phyloP scores from a whole-genome alignment of 92 coral and sea anemone species.

The Nematostella vectensis region DNA sequence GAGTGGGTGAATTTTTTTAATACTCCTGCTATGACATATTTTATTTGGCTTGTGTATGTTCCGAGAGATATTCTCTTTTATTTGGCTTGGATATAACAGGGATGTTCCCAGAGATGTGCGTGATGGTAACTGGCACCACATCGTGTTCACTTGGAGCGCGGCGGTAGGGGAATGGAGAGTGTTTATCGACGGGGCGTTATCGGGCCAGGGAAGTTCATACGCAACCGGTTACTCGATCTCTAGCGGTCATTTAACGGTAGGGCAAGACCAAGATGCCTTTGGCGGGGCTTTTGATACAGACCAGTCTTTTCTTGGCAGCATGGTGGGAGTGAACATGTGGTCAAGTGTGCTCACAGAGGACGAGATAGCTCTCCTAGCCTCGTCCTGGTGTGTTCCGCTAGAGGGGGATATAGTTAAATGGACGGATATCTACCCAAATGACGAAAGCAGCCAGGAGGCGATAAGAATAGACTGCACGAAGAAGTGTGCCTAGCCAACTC shows the following conservation, averaged over 20 bases:
- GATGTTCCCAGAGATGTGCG: too few relatives aligned
- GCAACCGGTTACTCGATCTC: not conserved
- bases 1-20: too few relatives aligned
- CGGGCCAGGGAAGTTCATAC: not conserved
- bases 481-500: too few relatives aligned
- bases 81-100: too few relatives aligned
- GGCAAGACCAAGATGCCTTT: constrained; percentile 22
- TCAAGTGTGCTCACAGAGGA: not conserved
- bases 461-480: too few relatives aligned
- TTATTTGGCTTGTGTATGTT: too few relatives aligned
- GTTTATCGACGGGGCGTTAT: not conserved
- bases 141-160: not conserved
- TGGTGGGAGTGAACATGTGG: constrained; percentile 12
- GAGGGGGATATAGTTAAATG: too few relatives aligned
- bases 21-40: too few relatives aligned
- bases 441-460: too few relatives aligned
- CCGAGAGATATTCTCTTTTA: too few relatives aligned
- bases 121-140: not conserved
- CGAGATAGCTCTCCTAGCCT: constrained; percentile 1
- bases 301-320: constrained; percentile 8
- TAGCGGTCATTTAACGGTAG: constrained; percentile 6
- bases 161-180: not conserved
- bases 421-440: too few relatives aligned
- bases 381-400: too few relatives aligned
- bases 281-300: not conserved